Conservation (phyloP, 2,797 vertebrate genomes). For the Eutrigla gurnardus region DNA sequence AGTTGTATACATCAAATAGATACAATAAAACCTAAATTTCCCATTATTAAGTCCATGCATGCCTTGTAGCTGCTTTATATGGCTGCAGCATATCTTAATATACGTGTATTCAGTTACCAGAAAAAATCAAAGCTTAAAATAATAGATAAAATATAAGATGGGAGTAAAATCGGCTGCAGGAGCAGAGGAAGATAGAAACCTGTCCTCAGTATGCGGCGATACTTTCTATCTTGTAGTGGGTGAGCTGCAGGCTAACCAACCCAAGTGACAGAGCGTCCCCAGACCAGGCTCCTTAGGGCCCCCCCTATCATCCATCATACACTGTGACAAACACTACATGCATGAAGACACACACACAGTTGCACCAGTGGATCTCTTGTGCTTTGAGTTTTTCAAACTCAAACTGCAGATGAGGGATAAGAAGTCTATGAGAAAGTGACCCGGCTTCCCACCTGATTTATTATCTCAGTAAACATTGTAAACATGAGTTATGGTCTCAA, state of each 20-base stretch:
- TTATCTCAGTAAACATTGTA: no score
- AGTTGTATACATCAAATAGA: not conserved
- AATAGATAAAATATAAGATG: not conserved
- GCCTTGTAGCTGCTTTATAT: not conserved
- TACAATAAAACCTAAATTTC: not conserved
- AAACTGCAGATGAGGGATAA: constrained; percentile 37
- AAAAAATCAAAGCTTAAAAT: not conserved
- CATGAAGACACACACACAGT: constrained; percentile 26
- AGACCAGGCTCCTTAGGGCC: constrained; percentile 20
- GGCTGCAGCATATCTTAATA: not conserved
- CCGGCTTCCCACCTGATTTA: no score
- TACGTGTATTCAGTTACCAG: not conserved
- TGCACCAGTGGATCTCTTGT: constrained; percentile 9
- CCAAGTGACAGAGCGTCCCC: constrained; percentile 39
- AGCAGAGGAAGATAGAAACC: constrained; percentile 1
- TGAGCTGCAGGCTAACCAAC: constrained; percentile 52
- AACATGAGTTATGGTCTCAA: no score
- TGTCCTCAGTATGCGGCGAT: not conserved
- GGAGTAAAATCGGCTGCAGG: not conserved
- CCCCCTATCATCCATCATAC: constrained; percentile 66
- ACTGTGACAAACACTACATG: constrained; percentile 38
- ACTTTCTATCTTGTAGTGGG: constrained; percentile 23
- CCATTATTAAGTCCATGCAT: not conserved
- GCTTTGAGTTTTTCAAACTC: constrained; percentile 6
- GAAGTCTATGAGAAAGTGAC: no score